These are phyloP conservation scores for Mimachlamys varia DNA, from an alignment of 2,888 invertebrate genomes.

Conservation along the genomic window DNA sequence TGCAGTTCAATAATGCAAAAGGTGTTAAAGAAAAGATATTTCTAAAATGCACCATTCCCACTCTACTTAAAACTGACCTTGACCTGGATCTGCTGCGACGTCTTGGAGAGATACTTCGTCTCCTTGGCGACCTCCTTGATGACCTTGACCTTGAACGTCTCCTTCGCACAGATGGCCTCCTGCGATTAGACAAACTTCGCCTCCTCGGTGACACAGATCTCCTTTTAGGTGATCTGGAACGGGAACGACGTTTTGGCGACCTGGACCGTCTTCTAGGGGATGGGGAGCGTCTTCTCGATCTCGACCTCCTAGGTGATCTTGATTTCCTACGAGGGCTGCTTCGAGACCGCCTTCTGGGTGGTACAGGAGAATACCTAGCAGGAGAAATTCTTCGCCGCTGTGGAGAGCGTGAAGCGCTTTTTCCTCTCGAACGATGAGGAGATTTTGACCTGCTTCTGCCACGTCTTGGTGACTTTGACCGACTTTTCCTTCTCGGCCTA, in stretches of 20 bases:
- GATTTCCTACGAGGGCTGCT: conserved; percentile 45
- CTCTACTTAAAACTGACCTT: conserved; percentile 38
- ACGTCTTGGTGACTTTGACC: conserved; percentile 40
- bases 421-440: neutral
- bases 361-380: conserved; percentile 37
- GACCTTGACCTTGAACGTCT: conserved; percentile 47
- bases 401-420: conserved; percentile 5
- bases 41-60: too few relatives aligned
- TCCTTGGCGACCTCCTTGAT: conserved; percentile 43
- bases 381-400: neutral
- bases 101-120: conserved; percentile 6
- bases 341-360: conserved; percentile 17
- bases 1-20: too few relatives aligned
- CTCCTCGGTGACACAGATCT: conserved; percentile 45
- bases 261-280: conserved; percentile 51
- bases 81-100: conserved; percentile 42
- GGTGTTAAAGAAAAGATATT: too few relatives aligned
- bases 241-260: conserved; percentile 47
- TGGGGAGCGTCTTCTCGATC: neutral
- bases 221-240: conserved; percentile 48
- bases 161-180: conserved; percentile 55
- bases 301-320: conserved; percentile 47
- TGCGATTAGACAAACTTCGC: conserved; percentile 49
- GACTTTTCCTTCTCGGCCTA: neutral
- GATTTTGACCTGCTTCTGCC: conserved; percentile 34